Evolutionary conservation across 2,113 vertebrate genomes (phyloP), one percentile per base, ranked within the genome.

Genomic region (Kryptolebias marmoratus): DNA sequence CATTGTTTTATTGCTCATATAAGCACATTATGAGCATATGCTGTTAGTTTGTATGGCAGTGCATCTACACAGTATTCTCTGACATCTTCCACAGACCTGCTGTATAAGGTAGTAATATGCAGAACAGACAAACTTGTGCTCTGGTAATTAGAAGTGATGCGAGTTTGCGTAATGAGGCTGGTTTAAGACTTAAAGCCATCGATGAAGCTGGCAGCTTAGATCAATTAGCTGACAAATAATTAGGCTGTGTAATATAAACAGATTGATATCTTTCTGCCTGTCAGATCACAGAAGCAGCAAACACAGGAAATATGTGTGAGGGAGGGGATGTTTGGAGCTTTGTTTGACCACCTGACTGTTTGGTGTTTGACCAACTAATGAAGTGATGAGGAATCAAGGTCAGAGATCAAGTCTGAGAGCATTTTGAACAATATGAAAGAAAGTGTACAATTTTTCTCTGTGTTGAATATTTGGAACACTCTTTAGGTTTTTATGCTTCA

Each of bases 221-320:
- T 89, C 80, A 68, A 81, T 79, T 22, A 80, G 80, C 73, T 30
- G 68, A 71, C 66, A 77, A 72, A 71, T 80, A 87, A 89, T 81
- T 64, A 83, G 78, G 10, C 66, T 3, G 49, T 11, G 78, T 30
- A 64, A 72, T 81, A 71, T 50, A 66, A 77, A 81, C 69, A 77
- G 62, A 79, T 83, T 69, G 63, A 77, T 76, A 80, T 84, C 64
- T 67, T 16, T 0, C 59, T 54, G 55, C 32, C 60, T 71, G 67
- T 79, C 66, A 68, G 45, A 65, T 68, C 66, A 15, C 42, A 58
- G 45, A 58, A 49, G 3, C 27, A 59, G 63, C 60, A 61, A 67
- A 78, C 70, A 68, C 1, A 13, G 16, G 30, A 2, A 27, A 13
- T 22, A 64, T 32, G 64, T 53, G 65, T 42, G 1, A 9, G 39